phyloP scores from a whole-genome alignment of 2,888 invertebrate species.

The Cerastis leucographa region DNA sequence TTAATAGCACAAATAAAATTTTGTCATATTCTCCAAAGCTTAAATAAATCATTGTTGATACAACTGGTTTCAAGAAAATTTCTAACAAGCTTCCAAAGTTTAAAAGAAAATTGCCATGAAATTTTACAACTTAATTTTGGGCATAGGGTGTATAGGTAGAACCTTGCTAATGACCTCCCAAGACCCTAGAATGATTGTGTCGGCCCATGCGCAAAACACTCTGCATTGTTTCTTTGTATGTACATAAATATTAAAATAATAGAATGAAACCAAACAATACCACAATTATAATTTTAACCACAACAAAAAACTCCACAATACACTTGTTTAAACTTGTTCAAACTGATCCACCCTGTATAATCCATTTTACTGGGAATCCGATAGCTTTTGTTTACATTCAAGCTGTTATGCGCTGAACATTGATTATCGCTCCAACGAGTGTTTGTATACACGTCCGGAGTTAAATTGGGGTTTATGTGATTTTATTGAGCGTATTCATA shows the following conservation, averaged over 20 bases:
- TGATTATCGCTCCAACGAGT: slow-evolving; percentile 27
- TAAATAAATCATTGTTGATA: no score
- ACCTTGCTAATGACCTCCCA: no score
- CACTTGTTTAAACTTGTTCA: neutral
- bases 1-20: no score
- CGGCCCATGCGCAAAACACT: no score
- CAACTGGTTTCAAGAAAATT: no score
- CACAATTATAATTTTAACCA: neutral
- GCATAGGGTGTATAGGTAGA: no score
- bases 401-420: slow-evolving; percentile 26
- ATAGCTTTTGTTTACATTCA: slow-evolving; percentile 45
- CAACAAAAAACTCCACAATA: neutral
- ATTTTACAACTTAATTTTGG: no score
- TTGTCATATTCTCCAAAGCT: no score
- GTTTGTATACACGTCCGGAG: slow-evolving; percentile 2
- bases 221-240: neutral
- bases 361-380: slow-evolving; percentile 26
- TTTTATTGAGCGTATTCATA: neutral
- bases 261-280: neutral
- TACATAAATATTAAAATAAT: neutral
- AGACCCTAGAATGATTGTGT: no score
- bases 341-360: slow-evolving; percentile 14
- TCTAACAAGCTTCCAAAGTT: no score
- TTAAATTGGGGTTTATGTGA: neutral
- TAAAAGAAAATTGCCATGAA: no score